Percentiles rank a stretch among this genome's conserved stretches.
Evolutionary conservation across 2,797 vertebrate species (phyloP).

Genomic region (Gambelia wislizenii): DNA sequence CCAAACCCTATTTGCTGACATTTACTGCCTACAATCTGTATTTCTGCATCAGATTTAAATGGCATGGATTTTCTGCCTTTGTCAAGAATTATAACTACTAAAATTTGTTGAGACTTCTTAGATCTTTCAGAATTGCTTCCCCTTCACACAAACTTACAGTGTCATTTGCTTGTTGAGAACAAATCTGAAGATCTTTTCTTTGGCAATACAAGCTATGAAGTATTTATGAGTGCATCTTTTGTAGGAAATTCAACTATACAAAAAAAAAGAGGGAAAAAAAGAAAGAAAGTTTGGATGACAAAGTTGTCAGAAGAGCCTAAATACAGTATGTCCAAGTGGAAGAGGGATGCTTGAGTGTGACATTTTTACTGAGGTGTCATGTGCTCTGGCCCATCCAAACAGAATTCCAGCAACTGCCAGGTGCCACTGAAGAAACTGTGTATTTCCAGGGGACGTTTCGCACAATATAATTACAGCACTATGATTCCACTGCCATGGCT

Average conservation of each 20-base stretch:
- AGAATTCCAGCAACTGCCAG: too few species aligned
- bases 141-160: background rate
- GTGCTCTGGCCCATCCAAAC: too few species aligned
- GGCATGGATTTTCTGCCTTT: background rate
- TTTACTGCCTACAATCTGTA: background rate
- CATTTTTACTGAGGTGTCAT: too few species aligned
- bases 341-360: background rate
- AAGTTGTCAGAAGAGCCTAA: background rate
- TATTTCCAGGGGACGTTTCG: too few species aligned
- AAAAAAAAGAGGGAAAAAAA: conserved; percentile 3
- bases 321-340: background rate
- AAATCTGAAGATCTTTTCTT: background rate
- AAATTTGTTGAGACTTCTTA: background rate
- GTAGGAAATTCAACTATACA: background rate
- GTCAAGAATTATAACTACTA: background rate
- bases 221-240: background rate
- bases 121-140: background rate
- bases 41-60: background rate
- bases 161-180: background rate
- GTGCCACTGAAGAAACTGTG: too few species aligned
- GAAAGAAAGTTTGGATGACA: background rate
- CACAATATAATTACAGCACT: too few species aligned
- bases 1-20: background rate
- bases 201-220: background rate
- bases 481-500: too few species aligned